Evolutionary conservation across 2,113 vertebrate genomes (phyloP).

Genomic region (Pelecanus crispus): DNA sequence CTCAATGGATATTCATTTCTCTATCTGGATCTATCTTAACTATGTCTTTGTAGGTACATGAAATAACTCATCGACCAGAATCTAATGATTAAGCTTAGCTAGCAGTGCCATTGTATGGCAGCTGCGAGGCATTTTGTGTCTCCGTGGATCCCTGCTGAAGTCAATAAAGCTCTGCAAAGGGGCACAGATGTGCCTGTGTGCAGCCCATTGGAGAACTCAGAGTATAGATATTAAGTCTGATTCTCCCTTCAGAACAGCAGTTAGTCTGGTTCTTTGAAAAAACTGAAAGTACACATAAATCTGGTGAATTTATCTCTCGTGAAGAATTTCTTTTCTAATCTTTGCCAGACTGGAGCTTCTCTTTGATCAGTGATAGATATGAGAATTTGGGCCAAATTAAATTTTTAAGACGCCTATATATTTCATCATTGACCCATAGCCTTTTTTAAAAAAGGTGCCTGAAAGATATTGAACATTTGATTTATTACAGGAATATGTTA

Average conservation of each 20-base stretch:
- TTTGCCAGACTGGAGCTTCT: neutral
- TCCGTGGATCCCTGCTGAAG: constrained; percentile 14
- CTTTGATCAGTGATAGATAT: neutral
- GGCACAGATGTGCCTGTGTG: neutral
- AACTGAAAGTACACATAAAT: neutral
- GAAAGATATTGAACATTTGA: neutral
- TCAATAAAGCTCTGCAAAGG: constrained; percentile 20
- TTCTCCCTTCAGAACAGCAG: neutral
- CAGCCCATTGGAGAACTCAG: neutral
- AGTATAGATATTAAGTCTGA: neutral
- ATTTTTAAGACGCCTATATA: neutral
- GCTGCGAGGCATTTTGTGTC: neutral
- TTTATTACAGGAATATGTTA: neutral
- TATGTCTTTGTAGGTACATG: constrained; percentile 3
- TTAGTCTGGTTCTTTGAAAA: neutral
- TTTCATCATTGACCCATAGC: neutral
- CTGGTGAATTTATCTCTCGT: neutral
- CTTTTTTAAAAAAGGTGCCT: neutral
- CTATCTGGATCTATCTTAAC: constrained; percentile 39
- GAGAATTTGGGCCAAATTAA: neutral
- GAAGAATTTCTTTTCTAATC: neutral
- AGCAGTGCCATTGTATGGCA: neutral
- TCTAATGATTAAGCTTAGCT: constrained; percentile 10
- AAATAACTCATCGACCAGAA: constrained; percentile 35
- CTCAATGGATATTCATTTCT: constrained; percentile 50